Conservation (phyloP, 2,797 vertebrate genomes). For the Mus minutoides region DNA sequence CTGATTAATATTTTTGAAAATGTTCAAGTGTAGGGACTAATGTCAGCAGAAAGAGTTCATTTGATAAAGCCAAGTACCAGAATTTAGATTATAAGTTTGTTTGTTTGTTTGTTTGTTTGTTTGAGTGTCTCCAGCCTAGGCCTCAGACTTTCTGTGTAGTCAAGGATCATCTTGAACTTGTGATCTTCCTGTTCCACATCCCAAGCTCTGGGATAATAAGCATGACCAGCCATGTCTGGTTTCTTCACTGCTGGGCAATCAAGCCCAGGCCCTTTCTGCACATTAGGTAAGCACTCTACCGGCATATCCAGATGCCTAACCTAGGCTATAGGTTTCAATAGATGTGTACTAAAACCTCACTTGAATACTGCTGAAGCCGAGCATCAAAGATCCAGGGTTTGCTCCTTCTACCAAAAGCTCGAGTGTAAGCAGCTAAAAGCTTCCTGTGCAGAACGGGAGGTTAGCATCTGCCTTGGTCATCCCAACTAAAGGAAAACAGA, state of each 20-base stretch:
- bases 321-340: not conserved
- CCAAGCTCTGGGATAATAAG: not conserved
- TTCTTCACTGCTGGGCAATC: not conserved
- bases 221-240: not conserved
- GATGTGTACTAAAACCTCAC: not conserved
- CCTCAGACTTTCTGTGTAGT: not conserved
- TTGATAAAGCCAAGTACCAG: not conserved
- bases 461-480: not conserved
- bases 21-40: not conserved
- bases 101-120: not conserved
- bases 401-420: conserved; percentile 2
- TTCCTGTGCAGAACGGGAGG: not conserved
- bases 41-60: conserved; percentile 20
- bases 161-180: not conserved
- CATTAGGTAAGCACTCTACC: not conserved
- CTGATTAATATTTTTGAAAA: conserved; percentile 23
- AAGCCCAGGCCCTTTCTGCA: not conserved
- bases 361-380: not conserved
- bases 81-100: conserved; percentile 29
- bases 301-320: not conserved
- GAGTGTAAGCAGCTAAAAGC: not conserved
- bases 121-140: not conserved
- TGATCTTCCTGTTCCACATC: not conserved
- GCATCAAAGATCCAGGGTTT: not conserved
- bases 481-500: conserved; percentile 35